These are phyloP conservation scores for Meteorus cinctellus DNA, from an alignment of 2,888 invertebrate species.

Conservation along the genomic window DNA sequence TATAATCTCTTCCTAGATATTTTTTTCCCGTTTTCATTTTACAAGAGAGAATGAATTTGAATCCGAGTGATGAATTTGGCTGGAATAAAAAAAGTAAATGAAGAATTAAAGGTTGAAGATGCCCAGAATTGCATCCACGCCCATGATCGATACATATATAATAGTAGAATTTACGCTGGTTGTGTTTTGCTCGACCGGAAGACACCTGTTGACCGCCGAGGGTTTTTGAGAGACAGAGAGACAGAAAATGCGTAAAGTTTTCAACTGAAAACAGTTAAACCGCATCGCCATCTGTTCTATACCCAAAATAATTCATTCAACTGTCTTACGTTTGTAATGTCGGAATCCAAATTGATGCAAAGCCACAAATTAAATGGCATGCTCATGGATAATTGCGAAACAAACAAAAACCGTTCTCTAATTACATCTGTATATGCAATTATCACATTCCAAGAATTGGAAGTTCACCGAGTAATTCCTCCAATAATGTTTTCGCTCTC, in stretches of 20 bases:
- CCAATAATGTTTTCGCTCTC: not conserved
- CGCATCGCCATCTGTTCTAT: slow-evolving; percentile 63
- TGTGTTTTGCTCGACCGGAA: slow-evolving; percentile 56
- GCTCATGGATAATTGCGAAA: not conserved
- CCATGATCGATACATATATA: not conserved
- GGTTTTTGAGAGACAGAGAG: slow-evolving; percentile 46
- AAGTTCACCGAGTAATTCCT: too few species aligned
- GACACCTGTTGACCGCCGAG: slow-evolving; percentile 67
- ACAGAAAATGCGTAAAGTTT: slow-evolving; percentile 45
- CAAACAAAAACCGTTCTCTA: not conserved
- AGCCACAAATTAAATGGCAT: not conserved
- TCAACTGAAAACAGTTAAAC: slow-evolving; percentile 60
- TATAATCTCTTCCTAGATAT: not conserved
- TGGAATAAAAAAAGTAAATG: not conserved
- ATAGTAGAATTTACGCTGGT: slow-evolving; percentile 16
- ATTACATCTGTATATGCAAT: not conserved
- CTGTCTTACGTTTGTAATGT: slow-evolving; percentile 11
- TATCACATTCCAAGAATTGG: not conserved
- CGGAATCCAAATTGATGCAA: not conserved
- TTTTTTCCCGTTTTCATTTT: not conserved
- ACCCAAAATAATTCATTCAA: not conserved
- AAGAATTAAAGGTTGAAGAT: not conserved
- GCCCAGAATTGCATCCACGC: not conserved
- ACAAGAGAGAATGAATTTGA: not conserved
- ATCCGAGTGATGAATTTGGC: not conserved